phyloP scores from a whole-genome alignment of 2,113 vertebrate genomes.

The Hemichromis elongatus region DNA sequence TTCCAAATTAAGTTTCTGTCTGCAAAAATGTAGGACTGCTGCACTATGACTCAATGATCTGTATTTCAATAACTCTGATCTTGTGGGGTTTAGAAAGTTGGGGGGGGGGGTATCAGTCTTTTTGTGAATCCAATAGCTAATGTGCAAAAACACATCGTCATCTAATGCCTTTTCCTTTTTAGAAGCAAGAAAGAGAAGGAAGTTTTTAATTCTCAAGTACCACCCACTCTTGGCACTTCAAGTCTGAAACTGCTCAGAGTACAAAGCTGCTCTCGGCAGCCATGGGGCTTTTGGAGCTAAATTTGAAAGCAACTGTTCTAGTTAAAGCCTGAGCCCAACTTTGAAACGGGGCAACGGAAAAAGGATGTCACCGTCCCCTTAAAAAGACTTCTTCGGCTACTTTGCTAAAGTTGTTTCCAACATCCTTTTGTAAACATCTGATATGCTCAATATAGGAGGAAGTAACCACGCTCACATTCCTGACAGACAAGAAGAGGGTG shows the following conservation, averaged over 20 bases:
- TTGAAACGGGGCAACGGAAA: constrained; percentile 52
- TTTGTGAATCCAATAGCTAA: neutral
- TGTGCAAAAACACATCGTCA: neutral
- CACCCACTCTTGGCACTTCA: constrained; percentile 19
- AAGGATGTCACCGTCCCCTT: constrained; percentile 1
- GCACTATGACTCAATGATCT: neutral
- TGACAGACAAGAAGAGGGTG: neutral
- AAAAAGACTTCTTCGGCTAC: neutral
- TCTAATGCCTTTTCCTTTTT: constrained; percentile 14
- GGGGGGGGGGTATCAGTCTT: rapidly evolving
- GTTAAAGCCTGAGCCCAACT: constrained; percentile 58
- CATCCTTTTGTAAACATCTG: neutral
- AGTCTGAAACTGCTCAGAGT: constrained; percentile 55
- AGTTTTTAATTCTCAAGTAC: constrained; percentile 43
- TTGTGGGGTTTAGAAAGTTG: neutral
- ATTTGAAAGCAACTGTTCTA: constrained; percentile 75
- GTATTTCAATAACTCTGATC: neutral
- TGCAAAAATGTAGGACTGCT: neutral
- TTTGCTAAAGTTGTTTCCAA: neutral
- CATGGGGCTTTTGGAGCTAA: constrained; percentile 66
- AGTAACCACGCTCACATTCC: neutral
- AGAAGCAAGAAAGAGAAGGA: constrained; percentile 10
- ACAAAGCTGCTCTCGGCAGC: constrained; percentile 67
- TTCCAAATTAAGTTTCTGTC: neutral
- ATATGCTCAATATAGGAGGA: neutral